Base-by-base conservation (phyloP, 2,888 invertebrate species). In the Ptychoptera albimana region DNA sequence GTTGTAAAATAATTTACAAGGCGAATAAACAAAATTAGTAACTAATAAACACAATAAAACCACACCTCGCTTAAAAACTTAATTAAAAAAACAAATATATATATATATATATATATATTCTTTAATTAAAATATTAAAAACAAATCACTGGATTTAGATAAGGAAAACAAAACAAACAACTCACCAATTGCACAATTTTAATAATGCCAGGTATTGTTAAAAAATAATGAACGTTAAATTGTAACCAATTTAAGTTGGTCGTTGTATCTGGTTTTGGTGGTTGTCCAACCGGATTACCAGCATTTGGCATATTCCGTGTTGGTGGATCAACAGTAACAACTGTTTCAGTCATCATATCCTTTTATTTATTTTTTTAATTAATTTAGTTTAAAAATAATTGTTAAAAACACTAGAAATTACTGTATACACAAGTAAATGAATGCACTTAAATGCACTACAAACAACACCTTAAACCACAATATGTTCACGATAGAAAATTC, bases 151-250 rank as follows among this genome's bases (percentile, higher is more conserved):
- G 23, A 3, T 23, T 23, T 23, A 23, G 23, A 23, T 23, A 23
- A 23, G 23, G 23, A 23, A 23, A 23, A 23, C 23, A 5, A 7
- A 23, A 23, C 23, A 5, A 23, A 3, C 3, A 23, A 23, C 84
- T 81, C 67, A 89, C 89, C 72, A 87, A 66, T 71, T 89, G 75
- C 14, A 78, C 69, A 50, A 89, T 64, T 72, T 89, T 89, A 51
- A 88, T 59, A 55, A 86, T 70, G 53, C 89, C 89, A 45, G 88
- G 85, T 57, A 79, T 70, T 39, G 83, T 81, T 66, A 73, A 77
- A 68, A 85, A 87, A 64, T 91, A 87, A 57, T 76, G 75, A 53
- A 79, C 57, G 68, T 89, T 85, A 57, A 85, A 67, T 67, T 75
- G 77, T 56, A 86, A 72, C 76, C 82, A 82, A 51, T 75, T 71